These are phyloP conservation scores for Drosophila albomicans DNA, from an alignment of 1,140 invertebrate species.

Conservation along the genomic window DNA sequence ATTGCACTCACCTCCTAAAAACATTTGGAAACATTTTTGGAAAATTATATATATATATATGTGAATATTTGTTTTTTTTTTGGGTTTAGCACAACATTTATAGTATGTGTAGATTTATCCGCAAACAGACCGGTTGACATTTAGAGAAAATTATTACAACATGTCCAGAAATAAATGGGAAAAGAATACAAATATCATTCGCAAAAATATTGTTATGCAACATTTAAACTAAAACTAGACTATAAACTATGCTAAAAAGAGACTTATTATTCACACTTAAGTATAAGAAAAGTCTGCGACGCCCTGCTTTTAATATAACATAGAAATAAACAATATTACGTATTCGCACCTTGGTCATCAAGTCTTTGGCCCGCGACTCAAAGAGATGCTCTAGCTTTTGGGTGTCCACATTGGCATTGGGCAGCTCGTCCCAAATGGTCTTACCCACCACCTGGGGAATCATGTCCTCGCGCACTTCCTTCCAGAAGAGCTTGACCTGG, in stretches of 20 bases:
- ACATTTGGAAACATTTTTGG: conserved; percentile 62
- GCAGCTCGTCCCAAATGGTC: conserved; percentile 98
- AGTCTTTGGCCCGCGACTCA: conserved; percentile 97
- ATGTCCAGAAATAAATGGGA: conserved; percentile 66
- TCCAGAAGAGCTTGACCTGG: conserved; percentile 98
- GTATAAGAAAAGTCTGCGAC: neutral
- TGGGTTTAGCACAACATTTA: conserved; percentile 78
- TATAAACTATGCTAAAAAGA: conserved; percentile 22
- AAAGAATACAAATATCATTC: conserved; percentile 78
- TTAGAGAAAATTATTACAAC: conserved; percentile 63
- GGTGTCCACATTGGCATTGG: conserved; percentile 93
- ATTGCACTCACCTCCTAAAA: conserved; percentile 78
- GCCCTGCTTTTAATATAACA: neutral
- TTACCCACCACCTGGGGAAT: conserved; percentile 89
- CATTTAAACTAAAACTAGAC: conserved; percentile 44
- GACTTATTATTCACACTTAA: conserved; percentile 59
- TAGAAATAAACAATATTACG: conserved; percentile 24
- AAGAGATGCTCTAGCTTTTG: conserved; percentile 98
- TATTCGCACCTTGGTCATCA: conserved; percentile 93
- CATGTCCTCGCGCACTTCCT: conserved; percentile 95
- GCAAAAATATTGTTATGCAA: conserved; percentile 64
- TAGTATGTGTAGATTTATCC: conserved; percentile 61
- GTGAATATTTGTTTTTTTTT: conserved; percentile 27
- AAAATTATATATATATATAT: conserved; percentile 37
- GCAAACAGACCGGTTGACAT: conserved; percentile 75